Evolutionary conservation across 1,140 invertebrate genomes (phyloP).

Genomic region (Dinothrombium tinctorium): DNA sequence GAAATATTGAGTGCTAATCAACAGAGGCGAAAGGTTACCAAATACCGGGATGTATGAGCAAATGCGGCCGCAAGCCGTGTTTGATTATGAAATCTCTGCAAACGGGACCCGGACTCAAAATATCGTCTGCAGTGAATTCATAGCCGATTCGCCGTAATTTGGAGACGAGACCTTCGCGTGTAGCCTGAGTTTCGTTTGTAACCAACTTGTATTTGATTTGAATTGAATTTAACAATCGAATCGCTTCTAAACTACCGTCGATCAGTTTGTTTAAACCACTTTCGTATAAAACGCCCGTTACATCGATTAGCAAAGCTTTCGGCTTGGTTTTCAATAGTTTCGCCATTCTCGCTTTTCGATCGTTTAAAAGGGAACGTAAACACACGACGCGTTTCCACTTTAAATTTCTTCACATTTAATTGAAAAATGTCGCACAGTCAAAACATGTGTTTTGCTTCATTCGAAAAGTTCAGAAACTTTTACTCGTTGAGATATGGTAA

Average conservation of each 20-base stretch:
- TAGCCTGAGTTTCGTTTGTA: constrained; percentile 31
- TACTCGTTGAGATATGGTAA: no score
- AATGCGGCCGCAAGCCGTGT: constrained; percentile 24
- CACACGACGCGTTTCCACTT: no score
- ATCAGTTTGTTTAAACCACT: constrained; percentile 24
- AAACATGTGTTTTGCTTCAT: no score
- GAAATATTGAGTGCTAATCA: not conserved
- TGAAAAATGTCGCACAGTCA: no score
- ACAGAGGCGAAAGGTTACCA: not conserved
- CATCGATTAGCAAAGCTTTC: constrained; percentile 28
- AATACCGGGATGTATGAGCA: constrained; percentile 28
- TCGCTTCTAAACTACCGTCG: constrained; percentile 28
- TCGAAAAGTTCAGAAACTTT: no score
- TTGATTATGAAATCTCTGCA: constrained; percentile 21
- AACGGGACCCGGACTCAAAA: constrained; percentile 28
- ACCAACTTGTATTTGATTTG: constrained; percentile 27
- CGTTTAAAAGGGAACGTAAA: no score
- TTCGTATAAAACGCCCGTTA: constrained; percentile 32
- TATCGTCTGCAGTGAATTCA: constrained; percentile 21
- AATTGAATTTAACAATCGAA: constrained; percentile 24
- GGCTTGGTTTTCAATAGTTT: no score
- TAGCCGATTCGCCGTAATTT: constrained; percentile 27
- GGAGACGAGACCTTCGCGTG: constrained; percentile 19
- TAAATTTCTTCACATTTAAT: no score
- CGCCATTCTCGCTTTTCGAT: no score